Evolutionary conservation across 2,113 vertebrate species (phyloP).

Genomic region (Eleginops maclovinus): DNA sequence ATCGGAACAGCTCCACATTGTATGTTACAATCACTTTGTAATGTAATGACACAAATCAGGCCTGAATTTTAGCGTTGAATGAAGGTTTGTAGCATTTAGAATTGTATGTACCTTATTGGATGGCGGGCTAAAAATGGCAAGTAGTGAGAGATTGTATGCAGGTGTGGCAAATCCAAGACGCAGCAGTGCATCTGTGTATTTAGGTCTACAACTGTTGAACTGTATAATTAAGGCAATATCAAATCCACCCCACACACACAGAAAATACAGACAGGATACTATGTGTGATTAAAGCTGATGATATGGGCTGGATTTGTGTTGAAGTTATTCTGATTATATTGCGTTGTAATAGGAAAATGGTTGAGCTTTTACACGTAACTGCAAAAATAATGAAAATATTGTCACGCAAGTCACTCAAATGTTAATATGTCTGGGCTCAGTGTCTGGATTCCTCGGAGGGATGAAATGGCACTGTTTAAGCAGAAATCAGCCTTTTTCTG

Average conservation of each 20-base stretch:
- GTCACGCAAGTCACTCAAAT: constrained; percentile 12
- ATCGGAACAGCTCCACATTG: background rate
- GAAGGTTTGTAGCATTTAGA: background rate
- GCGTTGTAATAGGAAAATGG: background rate
- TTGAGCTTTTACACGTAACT: constrained; percentile 10
- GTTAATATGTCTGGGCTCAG: constrained; percentile 27
- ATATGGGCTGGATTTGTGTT: constrained; percentile 7
- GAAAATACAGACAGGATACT: constrained; percentile 37
- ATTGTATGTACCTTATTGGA: background rate
- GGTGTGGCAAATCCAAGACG: constrained; percentile 44
- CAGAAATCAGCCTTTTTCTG: constrained; percentile 17
- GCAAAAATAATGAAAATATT: constrained; percentile 3
- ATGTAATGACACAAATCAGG: constrained; percentile 1
- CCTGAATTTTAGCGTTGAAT: background rate
- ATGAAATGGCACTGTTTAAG: constrained; percentile 25
- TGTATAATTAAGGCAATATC: constrained; percentile 71
- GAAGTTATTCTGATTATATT: constrained; percentile 10
- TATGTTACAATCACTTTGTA: background rate
- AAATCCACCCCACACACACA: constrained; percentile 60
- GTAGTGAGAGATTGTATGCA: constrained; percentile 25
- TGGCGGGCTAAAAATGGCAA: background rate
- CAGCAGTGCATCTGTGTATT: constrained; percentile 48
- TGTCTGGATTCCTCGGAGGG: constrained; percentile 41
- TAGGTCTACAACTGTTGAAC: constrained; percentile 65
- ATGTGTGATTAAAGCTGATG: constrained; percentile 36